Evolutionary conservation across 1,140 invertebrate species (phyloP).

Genomic region (Bombus fervidus): DNA sequence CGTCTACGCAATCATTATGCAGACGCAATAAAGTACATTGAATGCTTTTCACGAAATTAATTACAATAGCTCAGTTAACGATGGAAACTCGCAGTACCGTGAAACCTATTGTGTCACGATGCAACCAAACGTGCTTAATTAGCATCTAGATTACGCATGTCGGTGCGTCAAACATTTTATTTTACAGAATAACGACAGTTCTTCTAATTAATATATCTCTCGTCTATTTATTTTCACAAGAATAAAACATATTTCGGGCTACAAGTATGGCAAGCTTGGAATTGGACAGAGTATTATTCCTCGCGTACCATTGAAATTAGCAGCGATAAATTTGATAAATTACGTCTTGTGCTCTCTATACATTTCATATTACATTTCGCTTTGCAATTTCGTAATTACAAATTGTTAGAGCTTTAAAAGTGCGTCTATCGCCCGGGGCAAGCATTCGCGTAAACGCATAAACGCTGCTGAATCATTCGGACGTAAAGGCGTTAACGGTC

Average conservation of each 20-base stretch:
- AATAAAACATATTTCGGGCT: too few relatives aligned
- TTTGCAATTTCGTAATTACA: neutral
- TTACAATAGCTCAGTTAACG: neutral
- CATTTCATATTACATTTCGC: neutral
- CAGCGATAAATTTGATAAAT: neutral
- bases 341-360: neutral
- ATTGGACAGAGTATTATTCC: neutral
- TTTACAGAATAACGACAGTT: neutral
- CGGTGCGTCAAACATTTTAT: slow-evolving; percentile 5
- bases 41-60: slow-evolving; percentile 21
- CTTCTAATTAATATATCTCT: slow-evolving; percentile 14
- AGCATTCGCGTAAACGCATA: neutral
- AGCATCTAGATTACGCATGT: neutral
- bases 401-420: neutral
- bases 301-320: neutral
- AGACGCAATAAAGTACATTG: neutral
- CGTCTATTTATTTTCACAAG: neutral
- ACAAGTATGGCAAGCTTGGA: too few relatives aligned
- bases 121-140: slow-evolving; percentile 17
- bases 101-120: neutral
- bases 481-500: neutral
- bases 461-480: too few relatives aligned
- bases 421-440: too few relatives aligned
- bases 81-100: neutral
- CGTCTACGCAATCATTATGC: neutral